Evolutionary conservation across 2,888 invertebrate genomes (phyloP).

Genomic region (Scelioninae gen. 1): DNA sequence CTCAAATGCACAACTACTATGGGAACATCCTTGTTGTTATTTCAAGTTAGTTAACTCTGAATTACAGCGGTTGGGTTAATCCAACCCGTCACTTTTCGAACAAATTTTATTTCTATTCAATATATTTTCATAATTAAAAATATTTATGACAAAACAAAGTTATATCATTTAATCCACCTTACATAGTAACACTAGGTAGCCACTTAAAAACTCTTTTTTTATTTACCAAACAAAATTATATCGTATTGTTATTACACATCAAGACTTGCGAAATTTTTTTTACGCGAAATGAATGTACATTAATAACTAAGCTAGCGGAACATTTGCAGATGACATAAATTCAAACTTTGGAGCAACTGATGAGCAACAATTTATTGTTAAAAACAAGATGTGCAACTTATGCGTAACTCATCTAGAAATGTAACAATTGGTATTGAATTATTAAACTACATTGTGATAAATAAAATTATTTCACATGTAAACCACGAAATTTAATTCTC

Average conservation of each 20-base stretch:
- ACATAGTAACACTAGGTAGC: no score
- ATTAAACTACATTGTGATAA: constrained; percentile 6
- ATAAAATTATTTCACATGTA: neutral
- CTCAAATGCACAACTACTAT: constrained; percentile 57
- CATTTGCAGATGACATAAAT: constrained; percentile 28
- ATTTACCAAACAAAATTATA: no score
- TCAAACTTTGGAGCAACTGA: constrained; percentile 26
- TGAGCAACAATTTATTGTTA: constrained; percentile 41
- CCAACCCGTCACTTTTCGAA: constrained; percentile 29
- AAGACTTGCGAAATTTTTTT: no score
- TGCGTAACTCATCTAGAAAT: constrained; percentile 32
- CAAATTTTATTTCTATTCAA: constrained; percentile 11
- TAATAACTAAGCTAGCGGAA: neutral
- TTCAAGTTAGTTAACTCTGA: constrained; percentile 62
- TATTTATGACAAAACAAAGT: no score
- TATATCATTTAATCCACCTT: no score
- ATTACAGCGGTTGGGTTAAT: constrained; percentile 36
- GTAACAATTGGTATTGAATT: constrained; percentile 16
- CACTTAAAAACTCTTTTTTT: no score
- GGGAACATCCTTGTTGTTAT: constrained; percentile 59
- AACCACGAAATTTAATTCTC: no score
- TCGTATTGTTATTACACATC: no score
- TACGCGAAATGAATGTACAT: no score
- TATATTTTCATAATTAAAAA: neutral
- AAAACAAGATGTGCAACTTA: constrained; percentile 36